A percentile compares a stretch with the other conserved stretches of the same genome.
Evolutionary conservation across 2,113 vertebrate species (phyloP).

Genomic region (Psittacus erithacus): DNA sequence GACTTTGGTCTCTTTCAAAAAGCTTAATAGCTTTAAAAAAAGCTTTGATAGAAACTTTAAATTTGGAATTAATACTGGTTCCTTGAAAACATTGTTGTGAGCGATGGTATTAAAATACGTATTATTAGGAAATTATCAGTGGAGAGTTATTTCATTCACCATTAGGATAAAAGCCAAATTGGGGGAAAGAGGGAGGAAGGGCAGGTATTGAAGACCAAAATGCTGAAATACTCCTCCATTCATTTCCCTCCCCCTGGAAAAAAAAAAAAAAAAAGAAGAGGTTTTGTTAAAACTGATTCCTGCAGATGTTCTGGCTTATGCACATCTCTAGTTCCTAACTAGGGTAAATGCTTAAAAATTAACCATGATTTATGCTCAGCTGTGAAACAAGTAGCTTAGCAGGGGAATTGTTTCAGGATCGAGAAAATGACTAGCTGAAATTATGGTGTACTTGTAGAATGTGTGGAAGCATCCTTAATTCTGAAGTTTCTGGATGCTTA

Average conservation of each 20-base stretch:
- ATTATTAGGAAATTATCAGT: neutral
- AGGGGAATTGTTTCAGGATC: neutral
- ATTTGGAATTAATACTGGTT: neutral
- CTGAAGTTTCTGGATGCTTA: neutral
- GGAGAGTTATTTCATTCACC: neutral
- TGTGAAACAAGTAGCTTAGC: neutral
- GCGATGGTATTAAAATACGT: neutral
- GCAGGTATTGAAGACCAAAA: neutral
- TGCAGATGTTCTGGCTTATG: neutral
- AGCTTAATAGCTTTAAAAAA: neutral
- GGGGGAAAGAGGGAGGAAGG: too few species aligned
- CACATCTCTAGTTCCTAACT: neutral
- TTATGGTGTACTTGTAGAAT: neutral
- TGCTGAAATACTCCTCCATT: neutral
- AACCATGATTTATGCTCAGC: neutral
- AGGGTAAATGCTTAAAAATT: neutral
- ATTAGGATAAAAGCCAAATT: neutral
- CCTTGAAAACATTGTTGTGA: neutral
- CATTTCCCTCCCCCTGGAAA: neutral
- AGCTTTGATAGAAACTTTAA: neutral
- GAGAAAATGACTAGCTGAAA: neutral
- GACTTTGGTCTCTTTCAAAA: neutral
- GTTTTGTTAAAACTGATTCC: neutral
- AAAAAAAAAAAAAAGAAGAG: neutral
- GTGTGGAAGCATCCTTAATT: neutral